Conservation (phyloP, 1,140 invertebrate genomes). For the Zaprionus inermis region DNA sequence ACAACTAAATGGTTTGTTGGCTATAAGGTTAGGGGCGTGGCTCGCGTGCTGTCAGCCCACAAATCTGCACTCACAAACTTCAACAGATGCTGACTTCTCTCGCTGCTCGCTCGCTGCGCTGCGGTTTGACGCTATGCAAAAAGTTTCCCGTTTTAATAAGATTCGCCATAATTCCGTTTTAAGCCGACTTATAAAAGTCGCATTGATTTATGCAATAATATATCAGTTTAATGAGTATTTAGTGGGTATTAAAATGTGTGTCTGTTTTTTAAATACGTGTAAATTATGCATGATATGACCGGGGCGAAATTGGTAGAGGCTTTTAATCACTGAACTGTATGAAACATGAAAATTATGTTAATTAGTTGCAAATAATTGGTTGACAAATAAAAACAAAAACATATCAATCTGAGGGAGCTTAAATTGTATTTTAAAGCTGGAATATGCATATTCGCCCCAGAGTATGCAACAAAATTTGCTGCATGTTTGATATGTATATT, state of each 20-base stretch:
- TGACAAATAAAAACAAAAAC: background rate
- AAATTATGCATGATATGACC: background rate
- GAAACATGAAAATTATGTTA: background rate
- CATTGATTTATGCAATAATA: background rate
- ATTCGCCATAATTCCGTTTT: conserved; percentile 9
- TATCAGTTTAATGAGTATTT: conserved; percentile 6
- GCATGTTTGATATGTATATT: no score
- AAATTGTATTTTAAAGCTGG: no score
- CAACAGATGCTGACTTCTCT: conserved; percentile 65
- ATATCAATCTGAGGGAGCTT: no score
- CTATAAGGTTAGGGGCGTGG: conserved; percentile 8
- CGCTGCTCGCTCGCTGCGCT: conserved; percentile 14
- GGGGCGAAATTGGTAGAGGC: background rate
- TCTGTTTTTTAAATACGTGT: background rate
- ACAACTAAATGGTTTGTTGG: conserved; percentile 8
- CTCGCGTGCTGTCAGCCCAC: conserved; percentile 23
- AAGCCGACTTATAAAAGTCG: conserved; percentile 16
- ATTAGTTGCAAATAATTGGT: background rate
- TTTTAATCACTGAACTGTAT: background rate
- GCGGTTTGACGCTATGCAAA: background rate
- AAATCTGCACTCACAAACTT: conserved; percentile 41
- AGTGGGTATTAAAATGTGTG: background rate
- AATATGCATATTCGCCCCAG: no score
- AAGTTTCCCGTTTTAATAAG: conserved; percentile 26
- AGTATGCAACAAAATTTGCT: no score